Conservation (phyloP, 53 echinoderm and acorn worm genomes). For the Luidia sarsii region DNA sequence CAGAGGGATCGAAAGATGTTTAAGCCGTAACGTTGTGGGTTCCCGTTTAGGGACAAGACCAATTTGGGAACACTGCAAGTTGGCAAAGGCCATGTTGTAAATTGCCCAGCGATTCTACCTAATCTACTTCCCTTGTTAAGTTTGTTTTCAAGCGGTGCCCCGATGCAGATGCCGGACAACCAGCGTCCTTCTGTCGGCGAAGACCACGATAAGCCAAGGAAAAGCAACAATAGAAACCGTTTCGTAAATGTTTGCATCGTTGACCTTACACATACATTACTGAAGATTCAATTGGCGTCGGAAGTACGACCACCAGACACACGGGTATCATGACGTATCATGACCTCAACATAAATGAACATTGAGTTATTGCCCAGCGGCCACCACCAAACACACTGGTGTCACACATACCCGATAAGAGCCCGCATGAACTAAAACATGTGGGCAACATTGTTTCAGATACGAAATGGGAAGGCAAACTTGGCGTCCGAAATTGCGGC, state of each 20-base stretch:
- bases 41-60: not conserved
- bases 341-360: too few relatives aligned
- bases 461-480: too few relatives aligned
- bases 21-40: not conserved
- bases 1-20: constrained; percentile 3
- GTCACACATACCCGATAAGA: too few relatives aligned
- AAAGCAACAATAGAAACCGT: not conserved
- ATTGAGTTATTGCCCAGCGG: too few relatives aligned
- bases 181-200: not conserved
- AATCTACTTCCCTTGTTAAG: not conserved
- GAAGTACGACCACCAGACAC: too few relatives aligned
- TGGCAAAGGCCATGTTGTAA: not conserved
- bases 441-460: too few relatives aligned
- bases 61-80: constrained; percentile 7
- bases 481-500: too few relatives aligned
- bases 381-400: too few relatives aligned
- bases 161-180: not conserved
- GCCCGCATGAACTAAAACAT: too few relatives aligned
- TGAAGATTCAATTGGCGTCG: not conserved
- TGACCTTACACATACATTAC: not conserved
- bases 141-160: not conserved
- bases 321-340: too few relatives aligned
- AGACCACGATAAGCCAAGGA: not conserved
- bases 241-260: not conserved
- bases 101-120: constrained; percentile 15